A percentile compares a stretch with the other conserved stretches of the same genome.
phyloP scores from a whole-genome alignment of 2,797 vertebrate genomes.

The Hypotaenidia philippensis region DNA sequence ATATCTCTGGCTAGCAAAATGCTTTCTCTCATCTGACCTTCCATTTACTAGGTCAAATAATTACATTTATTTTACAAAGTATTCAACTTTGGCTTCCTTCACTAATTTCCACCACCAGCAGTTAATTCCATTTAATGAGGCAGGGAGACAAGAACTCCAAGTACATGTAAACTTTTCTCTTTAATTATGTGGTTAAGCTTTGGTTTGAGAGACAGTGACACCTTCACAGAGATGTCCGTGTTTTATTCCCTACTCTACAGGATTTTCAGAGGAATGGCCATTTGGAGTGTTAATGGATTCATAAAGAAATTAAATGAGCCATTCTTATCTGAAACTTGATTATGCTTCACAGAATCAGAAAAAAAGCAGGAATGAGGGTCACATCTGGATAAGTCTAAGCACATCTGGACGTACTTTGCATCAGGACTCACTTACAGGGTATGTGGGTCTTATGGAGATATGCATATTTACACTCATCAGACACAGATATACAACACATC shows the following conservation, averaged over 20 bases:
- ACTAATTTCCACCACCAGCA: not conserved
- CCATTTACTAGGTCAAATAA: not conserved
- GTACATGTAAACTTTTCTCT: not conserved
- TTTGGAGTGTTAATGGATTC: not conserved
- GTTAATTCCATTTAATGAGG: not conserved
- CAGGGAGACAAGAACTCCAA: not conserved
- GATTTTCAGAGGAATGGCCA: not conserved
- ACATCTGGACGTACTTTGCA: not conserved
- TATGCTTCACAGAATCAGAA: not conserved
- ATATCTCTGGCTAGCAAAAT: not conserved
- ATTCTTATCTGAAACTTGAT: not conserved
- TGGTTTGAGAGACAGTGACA: not conserved
- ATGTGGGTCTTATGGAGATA: not conserved
- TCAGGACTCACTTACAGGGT: not conserved
- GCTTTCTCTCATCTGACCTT: not conserved
- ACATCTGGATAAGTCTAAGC: not conserved
- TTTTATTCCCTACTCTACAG: not conserved
- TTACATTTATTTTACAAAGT: not conserved
- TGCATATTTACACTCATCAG: not conserved
- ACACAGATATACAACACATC: too few species aligned
- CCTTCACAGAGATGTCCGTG: not conserved
- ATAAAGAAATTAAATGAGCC: not conserved
- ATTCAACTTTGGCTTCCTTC: not conserved
- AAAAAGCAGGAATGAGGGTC: not conserved
- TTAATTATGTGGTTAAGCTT: not conserved